Percentiles rank a stretch among this genome's conserved stretches.
Conservation (phyloP, 2,113 vertebrate genomes). For the Equus quagga region DNA sequence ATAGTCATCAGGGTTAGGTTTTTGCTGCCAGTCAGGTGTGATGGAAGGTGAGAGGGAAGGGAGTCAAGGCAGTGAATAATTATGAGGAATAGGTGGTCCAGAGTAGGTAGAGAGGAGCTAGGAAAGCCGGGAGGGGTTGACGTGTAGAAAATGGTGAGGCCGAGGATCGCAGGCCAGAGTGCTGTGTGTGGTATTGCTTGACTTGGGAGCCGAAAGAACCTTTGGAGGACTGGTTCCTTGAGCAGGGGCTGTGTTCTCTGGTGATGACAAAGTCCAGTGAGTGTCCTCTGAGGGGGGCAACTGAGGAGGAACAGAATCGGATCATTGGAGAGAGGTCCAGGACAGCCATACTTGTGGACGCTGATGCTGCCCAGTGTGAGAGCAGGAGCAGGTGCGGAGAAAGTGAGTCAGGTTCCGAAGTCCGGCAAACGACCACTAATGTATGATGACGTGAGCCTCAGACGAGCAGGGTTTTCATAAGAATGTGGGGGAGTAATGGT, state of each 20-base stretch:
- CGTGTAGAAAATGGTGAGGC: not conserved
- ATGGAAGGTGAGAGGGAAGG: not conserved
- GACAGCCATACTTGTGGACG: not conserved
- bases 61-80: not conserved
- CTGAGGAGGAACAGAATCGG: not conserved
- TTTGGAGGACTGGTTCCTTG: not conserved
- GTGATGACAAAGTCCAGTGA: not conserved
- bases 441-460: not conserved
- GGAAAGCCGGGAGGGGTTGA: not conserved
- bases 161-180: not conserved
- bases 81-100: too few relatives aligned
- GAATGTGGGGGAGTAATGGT: fast-evolving
- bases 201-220: not conserved
- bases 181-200: too few relatives aligned
- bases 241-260: not conserved
- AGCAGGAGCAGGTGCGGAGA: not conserved
- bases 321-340: not conserved
- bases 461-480: not conserved
- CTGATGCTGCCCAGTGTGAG: not conserved
- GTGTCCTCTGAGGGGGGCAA: not conserved
- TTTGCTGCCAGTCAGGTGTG: not conserved
- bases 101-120: not conserved
- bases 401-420: not conserved
- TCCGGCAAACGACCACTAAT: not conserved
- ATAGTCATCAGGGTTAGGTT: not conserved